phyloP scores from a whole-genome alignment of 2,113 vertebrate genomes.

The Arizona elegans region DNA sequence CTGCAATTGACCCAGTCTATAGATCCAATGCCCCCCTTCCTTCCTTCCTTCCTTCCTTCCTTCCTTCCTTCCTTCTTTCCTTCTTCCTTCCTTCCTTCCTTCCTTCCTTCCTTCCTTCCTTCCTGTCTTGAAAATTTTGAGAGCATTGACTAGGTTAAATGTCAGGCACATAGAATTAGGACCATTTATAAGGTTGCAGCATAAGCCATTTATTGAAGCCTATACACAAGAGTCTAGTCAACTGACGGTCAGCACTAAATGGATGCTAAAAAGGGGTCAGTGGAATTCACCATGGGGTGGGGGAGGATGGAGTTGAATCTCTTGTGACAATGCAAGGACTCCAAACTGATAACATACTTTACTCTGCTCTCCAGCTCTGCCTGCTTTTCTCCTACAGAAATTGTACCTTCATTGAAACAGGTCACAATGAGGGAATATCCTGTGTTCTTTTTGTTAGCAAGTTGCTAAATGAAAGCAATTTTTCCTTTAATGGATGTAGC shows the following conservation, averaged over 20 bases:
- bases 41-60: no score
- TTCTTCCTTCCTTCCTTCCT: no score
- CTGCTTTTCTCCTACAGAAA: background rate
- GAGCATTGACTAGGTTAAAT: background rate
- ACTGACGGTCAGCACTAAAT: background rate
- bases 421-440: slow-evolving; percentile 30
- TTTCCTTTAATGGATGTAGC: background rate
- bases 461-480: background rate
- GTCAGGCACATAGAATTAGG: background rate
- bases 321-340: background rate
- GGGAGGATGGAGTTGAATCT: background rate
- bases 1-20: no score
- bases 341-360: background rate
- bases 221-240: background rate
- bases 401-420: slow-evolving; percentile 19
- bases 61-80: no score
- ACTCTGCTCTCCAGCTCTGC: background rate
- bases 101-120: background rate
- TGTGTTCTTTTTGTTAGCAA: fast-evolving
- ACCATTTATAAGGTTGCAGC: background rate
- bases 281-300: background rate
- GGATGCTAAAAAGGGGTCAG: background rate
- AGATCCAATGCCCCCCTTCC: no score
- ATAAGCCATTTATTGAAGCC: background rate
- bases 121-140: background rate